Base-by-base conservation (phyloP, 2,113 vertebrate genomes). In the Cinclus cinclus region DNA sequence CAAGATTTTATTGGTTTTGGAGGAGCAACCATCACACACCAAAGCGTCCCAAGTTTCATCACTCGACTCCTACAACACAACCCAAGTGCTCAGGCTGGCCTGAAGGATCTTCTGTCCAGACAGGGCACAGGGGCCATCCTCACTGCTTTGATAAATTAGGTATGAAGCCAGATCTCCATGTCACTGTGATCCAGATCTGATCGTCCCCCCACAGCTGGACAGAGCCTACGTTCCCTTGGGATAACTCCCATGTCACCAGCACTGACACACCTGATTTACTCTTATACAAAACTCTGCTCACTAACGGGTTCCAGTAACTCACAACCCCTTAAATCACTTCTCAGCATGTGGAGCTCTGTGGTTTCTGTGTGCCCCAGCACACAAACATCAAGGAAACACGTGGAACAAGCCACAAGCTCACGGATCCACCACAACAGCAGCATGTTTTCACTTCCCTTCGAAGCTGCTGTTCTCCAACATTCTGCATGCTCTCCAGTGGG, bases 371-470 rank as follows among this genome's bases (percentile, higher is more conserved):
- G 53, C 22, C 46, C 23, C 63, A 68, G 63, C 63, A 60, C 63
- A 68, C 46, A 70, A 37, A 77, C 25, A 30, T 20, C 27, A 76
- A 6, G 23, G 58, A 59, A 79, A 52, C 21, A 35, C 7, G 3
- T 2, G 49, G 58, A 75, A 87, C 44, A 60, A 33, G 41, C 20
- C 77, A 87, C 71, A 87, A 44, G 33, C 59, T 73, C 70, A n/a
- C 0, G 0, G 28, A 49, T 31, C 28, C 56, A 76, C 41, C 63
- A 90, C 27, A 87, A 37, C 1, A 9, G 28, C 37, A 68, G 19
- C 42, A 73, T 7, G 50, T 47, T 86, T 80, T 63, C 41, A 25
- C 24, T 42, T 4, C 1, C 37, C n/a, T 55, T 9, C 27, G 37
- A 71, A 17, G 39, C 39, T 64, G 65, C 82, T 22, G 6, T 42